Evolutionary conservation across 2,113 vertebrate species (phyloP), one percentile per base, ranked within the genome.

Genomic region (Onychostruthus taczanowskii): DNA sequence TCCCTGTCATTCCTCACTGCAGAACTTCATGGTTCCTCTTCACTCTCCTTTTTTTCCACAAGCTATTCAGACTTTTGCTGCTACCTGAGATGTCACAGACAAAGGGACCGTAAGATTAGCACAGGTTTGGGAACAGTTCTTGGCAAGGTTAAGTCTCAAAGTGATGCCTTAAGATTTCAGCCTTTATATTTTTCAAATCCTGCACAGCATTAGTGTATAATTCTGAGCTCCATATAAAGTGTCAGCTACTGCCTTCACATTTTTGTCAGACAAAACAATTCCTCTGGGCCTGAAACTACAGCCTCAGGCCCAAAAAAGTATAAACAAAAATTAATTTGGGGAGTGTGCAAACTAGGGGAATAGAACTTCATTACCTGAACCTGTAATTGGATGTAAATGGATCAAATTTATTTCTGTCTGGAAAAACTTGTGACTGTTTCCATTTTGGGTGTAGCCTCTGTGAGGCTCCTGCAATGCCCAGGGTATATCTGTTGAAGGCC

Each of bases 21-120:
- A 4, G 7, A 61, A 27, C 15, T 59, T 70, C 24, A 41, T 33
- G 4, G 0, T 26, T 83, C 33, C 30, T 78, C 52, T 62, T 37
- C 19, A 28, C 12, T 52, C 16, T 26, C 62, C 33, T 17, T 22
- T 90, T 59, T 47, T 35, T 2, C 27, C 59, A 49, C 43, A 66
- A 86, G 37, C 18, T 33, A 22, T 44, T 11, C 9, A 39, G 13
- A 18, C 13, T 88, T 59, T 43, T 78, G 79, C 61, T 68, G 11
- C 46, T 39, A 6, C 39, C n/a, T 24, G 49, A 72, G 31, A 4
- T 50, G 20, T 49, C 10, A 3, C 69, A 72, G 41, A 31, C 68
- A 53, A 0, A 0, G 39, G 9, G 26, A 43, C 16, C 15, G 13
- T 47, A 49, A 59, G n/a, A 46, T 44, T 2, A 5, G 49, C 9